phyloP scores from a whole-genome alignment of 2,888 invertebrate genomes.

The Timema cristinae region DNA sequence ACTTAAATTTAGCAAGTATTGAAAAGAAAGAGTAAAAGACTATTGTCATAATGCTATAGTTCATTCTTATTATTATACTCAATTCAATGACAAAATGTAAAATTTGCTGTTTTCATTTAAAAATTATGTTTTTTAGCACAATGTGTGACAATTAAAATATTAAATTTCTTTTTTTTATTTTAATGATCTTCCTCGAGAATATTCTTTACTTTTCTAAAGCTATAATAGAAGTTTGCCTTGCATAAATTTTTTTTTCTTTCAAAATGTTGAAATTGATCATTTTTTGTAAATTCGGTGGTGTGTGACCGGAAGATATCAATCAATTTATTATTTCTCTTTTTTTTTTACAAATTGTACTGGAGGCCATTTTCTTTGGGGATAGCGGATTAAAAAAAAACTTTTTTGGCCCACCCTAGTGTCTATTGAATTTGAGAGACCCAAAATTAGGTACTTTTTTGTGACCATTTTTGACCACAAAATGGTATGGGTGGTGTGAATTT shows the following conservation, averaged over 20 bases:
- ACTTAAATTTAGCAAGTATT: not conserved
- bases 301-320: constrained; percentile 13
- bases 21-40: no score
- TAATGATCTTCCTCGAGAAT: not conserved
- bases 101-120: not conserved
- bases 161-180: not conserved
- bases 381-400: not conserved
- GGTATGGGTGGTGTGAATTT: no score
- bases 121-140: not conserved
- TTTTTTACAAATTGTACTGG: not conserved
- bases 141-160: not conserved
- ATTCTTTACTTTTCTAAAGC: not conserved
- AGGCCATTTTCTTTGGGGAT: not conserved
- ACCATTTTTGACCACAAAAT: no score
- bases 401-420: no score
- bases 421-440: no score
- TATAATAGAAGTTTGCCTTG: not conserved
- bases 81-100: no score
- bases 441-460: no score
- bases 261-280: constrained; percentile 1
- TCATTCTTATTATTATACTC: no score
- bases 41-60: no score
- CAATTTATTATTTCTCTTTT: not conserved
- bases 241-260: not conserved
- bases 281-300: constrained; percentile 5